Evolutionary conservation across 2,797 vertebrate species (phyloP), one percentile per base, ranked within the genome.

Genomic region (Ficedula albicollis): DNA sequence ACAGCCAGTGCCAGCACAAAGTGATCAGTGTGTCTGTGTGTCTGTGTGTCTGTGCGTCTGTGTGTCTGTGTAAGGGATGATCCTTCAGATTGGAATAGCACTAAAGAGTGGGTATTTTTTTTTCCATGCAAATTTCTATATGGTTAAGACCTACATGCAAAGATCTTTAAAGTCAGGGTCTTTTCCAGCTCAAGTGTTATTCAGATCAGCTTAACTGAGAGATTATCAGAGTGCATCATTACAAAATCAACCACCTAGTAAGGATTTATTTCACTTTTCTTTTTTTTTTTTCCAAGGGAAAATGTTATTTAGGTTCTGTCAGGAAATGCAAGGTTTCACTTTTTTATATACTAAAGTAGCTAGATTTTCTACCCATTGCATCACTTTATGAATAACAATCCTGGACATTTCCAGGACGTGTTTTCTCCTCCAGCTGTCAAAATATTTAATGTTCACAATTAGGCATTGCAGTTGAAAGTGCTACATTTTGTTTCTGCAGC

Each of bases 361-460:
- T 73, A 87, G 66, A 81, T 93, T 93, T 96, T 94, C 63, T 91
- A 67, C 82, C 84, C 48, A 26, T 86, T 88, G 36, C 59, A 75
- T 88, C 48, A 52, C 48, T 86, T 93, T 41, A 64, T 46, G 52
- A 81, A 69, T 88, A 95, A 96, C 87, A 93, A 46, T 80, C 87
- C 94, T 87, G 92, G 84, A 93, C 75, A 27, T 91, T 93, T 94
- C 76, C 92, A 89, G 94, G 92, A 91, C 67, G 30, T 26, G 15
- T 88, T 92, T 96, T 90, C 63, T 94, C 49, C 83, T 69, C 85
- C 70, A 84, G 62, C 74, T 95, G 91, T 93, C 94, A 95, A 90
- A 96, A 92, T 91, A 94, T 74, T 95, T 88, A 95, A 95, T 91
- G 82, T 82, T 86, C 58, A 69, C 83, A 95, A 95, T 95, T 96